These are phyloP conservation scores for Rhinopomastus cyanomelas DNA, from an alignment of 2,113 vertebrate genomes.

Conservation along the genomic window DNA sequence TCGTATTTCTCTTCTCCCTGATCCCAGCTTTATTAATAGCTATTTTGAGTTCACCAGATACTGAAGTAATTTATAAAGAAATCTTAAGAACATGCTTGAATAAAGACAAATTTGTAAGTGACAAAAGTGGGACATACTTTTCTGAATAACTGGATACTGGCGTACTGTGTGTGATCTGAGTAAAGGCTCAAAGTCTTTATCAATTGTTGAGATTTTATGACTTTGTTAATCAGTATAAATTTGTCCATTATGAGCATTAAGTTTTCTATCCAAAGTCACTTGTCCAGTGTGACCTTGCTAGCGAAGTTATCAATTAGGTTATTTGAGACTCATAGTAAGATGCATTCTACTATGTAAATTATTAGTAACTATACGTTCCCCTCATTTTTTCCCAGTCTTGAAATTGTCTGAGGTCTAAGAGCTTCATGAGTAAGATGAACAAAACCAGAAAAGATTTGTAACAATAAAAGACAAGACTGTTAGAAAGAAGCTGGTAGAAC, in stretches of 20 bases:
- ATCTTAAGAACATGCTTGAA: not conserved
- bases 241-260: not conserved
- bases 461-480: not conserved
- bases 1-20: not conserved
- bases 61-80: not conserved
- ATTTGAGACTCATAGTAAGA: not conserved
- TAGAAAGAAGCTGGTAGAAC: not conserved
- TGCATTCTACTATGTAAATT: not conserved
- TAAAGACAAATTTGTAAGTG: not conserved
- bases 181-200: not conserved
- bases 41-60: not conserved
- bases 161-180: not conserved
- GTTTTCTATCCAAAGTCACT: not conserved
- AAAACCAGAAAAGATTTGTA: not conserved
- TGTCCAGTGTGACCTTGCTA: not conserved
- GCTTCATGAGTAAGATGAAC: accelerated
- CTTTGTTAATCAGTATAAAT: not conserved
- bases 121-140: not conserved
- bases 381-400: not conserved
- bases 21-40: not conserved
- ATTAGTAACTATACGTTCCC: not conserved
- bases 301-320: not conserved
- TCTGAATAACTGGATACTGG: not conserved
- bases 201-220: not conserved
- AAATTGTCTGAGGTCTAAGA: not conserved